phyloP scores from a whole-genome alignment of 2,113 vertebrate species.

The Jaculus jaculus region DNA sequence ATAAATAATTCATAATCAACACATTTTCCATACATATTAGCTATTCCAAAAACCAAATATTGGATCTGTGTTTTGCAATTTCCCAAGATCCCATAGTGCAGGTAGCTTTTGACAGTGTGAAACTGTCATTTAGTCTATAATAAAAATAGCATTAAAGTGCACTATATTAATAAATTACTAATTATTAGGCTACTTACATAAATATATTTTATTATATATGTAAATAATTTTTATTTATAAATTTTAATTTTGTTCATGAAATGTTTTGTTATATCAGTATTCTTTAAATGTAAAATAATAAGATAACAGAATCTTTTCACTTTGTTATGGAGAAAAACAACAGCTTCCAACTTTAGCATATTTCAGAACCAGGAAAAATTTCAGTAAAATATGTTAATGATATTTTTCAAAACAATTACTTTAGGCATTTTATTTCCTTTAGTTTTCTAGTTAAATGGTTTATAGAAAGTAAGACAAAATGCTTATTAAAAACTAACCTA shows the following conservation, averaged over 20 bases:
- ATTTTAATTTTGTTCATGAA: not conserved
- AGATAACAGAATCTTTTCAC: slow-evolving; percentile 40
- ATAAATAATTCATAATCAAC: not conserved
- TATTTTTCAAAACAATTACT: slow-evolving; percentile 4
- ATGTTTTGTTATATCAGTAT: not conserved
- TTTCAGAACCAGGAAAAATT: slow-evolving; percentile 52
- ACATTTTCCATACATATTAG: not conserved
- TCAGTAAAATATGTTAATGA: slow-evolving; percentile 27
- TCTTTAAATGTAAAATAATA: not conserved
- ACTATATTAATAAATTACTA: not conserved
- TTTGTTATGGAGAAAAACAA: slow-evolving; percentile 61
- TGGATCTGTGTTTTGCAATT: not conserved
- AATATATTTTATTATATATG: too few relatives aligned
- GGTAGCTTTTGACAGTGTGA: not conserved
- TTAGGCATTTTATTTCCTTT: not conserved
- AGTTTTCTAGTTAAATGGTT: not conserved
- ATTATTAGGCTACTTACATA: not conserved
- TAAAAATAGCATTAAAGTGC: not conserved
- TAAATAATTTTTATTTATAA: not conserved
- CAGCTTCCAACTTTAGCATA: slow-evolving; percentile 43
- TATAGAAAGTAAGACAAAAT: not conserved
- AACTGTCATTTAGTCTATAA: not conserved
- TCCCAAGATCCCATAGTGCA: not conserved
- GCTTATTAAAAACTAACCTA: not conserved
- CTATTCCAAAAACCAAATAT: not conserved